Base-by-base conservation (phyloP, 1,140 invertebrate genomes). In the Listronotus bonariensis region DNA sequence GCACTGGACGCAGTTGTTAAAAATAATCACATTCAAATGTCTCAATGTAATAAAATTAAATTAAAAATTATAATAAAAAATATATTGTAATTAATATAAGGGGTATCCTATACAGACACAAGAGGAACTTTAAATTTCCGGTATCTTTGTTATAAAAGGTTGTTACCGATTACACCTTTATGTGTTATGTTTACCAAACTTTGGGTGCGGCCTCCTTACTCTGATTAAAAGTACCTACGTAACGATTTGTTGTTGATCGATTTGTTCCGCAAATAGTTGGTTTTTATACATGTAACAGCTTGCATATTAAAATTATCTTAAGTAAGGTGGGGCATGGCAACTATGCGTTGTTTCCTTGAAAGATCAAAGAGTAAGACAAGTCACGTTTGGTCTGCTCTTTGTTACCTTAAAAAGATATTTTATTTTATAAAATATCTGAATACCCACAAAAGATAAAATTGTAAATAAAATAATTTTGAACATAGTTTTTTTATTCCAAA, bases 281-380 rank as follows among this genome's bases (percentile, higher is more conserved):
- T 36, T 9, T 36, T 36, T 26, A 26, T 26, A 36, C 8, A 36
- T 36, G 8, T 48, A 48, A 18, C 18, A 10, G 15, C 45, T 9
- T 48, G 6, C 6, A 48, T 48, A 48, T 48, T 48, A 11, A 48
- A 48, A 48, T 48, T 18, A 48, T 20, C 45, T 48, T 26, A 9
- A 26, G 6, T 26, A 26, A 48, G 45, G 45, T 48, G 20, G 45
- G 45, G 45, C 45, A 18, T 10, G 18, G 5, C 15, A 48, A 48
- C 8, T 48, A 48, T 48, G 45, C 18, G 45, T 48, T 26, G 45
- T 48, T 48, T 48, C 45, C 45, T 48, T 48, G 45, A 48, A 48
- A 48, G 45, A 48, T 11, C 45, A 10, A 26, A 48, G 45, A 20
- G 7, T 20, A 48, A 48, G 45, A 48, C 45, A 48, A 48, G 45